These are phyloP conservation scores for Ophion ellenae DNA, from an alignment of 2,888 invertebrate species.

Conservation along the genomic window DNA sequence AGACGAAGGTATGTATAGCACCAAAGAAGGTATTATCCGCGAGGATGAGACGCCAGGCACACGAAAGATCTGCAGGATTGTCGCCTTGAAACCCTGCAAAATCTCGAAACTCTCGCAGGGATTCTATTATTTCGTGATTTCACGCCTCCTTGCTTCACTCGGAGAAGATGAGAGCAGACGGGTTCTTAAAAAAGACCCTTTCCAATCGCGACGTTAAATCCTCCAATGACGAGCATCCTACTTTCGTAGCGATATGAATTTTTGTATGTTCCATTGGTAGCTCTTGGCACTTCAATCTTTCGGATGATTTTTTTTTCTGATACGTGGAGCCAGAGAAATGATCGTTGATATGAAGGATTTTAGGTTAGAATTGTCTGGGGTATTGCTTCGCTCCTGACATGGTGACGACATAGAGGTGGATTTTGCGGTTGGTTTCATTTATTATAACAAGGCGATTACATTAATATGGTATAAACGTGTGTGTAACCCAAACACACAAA, in stretches of 20 bases:
- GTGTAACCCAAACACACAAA: constrained; percentile 74
- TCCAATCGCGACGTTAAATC: neutral
- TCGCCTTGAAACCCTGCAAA: constrained; percentile 48
- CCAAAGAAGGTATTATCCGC: constrained; percentile 54
- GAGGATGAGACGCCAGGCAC: constrained; percentile 26
- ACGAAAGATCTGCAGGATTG: constrained; percentile 42
- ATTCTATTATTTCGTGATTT: constrained; percentile 61
- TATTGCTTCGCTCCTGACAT: neutral
- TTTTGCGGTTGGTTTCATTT: constrained; percentile 73
- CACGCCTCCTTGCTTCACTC: constrained; percentile 50
- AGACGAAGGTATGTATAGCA: constrained; percentile 20
- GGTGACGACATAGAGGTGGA: constrained; percentile 14
- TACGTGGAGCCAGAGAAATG: neutral
- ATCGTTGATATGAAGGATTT: neutral
- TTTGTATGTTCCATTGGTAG: too few relatives aligned
- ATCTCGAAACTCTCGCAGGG: constrained; percentile 32
- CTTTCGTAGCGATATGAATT: too few relatives aligned
- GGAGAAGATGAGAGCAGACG: constrained; percentile 28
- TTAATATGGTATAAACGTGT: constrained; percentile 64
- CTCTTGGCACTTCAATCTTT: too few relatives aligned
- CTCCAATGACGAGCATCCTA: neutral
- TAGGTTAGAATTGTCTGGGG: neutral
- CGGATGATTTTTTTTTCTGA: too few relatives aligned
- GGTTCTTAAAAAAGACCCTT: constrained; percentile 30
- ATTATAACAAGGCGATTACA: constrained; percentile 71